These are phyloP conservation scores for human DNA, from an alignment of 2,113 vertebrate genomes.

Conservation along the genomic window DNA sequence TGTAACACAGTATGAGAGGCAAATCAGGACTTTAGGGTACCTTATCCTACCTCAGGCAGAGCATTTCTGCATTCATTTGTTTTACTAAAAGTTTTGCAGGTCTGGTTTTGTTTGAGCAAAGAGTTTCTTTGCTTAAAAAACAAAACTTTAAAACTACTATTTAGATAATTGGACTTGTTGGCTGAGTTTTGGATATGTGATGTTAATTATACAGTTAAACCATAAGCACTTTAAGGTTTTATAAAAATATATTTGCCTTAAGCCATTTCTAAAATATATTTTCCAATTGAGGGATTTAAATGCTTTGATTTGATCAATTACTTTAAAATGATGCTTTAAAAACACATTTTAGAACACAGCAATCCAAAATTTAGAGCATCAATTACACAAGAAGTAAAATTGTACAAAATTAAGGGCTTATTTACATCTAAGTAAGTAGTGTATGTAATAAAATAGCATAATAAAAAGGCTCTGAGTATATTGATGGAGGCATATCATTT, in stretches of 20 bases:
- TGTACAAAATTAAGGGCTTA: neutral
- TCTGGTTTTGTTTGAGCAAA: conserved; percentile 27
- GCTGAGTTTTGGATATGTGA: conserved; percentile 3
- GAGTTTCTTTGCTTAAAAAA: conserved; percentile 42
- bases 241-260: conserved; percentile 51
- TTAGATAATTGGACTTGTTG: conserved; percentile 39
- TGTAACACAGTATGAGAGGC: neutral
- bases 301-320: conserved; percentile 34
- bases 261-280: conserved; percentile 36
- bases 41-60: neutral
- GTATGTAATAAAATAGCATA: neutral
- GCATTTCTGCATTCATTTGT: neutral
- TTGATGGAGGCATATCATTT: neutral
- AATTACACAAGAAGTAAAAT: neutral
- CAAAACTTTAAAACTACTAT: neutral
- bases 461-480: neutral
- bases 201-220: conserved; percentile 41
- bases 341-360: conserved; percentile 16
- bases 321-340: conserved; percentile 40
- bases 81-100: neutral
- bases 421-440: neutral
- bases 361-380: conserved; percentile 1
- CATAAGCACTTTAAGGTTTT: conserved; percentile 33
- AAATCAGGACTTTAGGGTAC: neutral
- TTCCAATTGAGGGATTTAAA: conserved; percentile 20